Evolutionary conservation across 2,113 vertebrate genomes (phyloP), one percentile per base, ranked within the genome.

Genomic region (Mirza zaza): DNA sequence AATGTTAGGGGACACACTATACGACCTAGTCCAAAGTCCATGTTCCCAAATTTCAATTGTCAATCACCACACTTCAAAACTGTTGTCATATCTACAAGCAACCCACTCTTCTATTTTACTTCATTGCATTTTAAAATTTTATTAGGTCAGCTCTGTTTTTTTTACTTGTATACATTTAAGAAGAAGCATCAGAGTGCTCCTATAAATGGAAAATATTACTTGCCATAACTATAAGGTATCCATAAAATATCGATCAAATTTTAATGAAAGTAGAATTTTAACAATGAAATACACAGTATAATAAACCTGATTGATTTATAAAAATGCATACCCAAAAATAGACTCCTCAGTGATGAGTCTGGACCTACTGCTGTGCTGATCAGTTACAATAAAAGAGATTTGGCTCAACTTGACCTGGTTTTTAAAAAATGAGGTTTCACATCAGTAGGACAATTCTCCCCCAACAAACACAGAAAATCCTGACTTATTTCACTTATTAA

Each of bases 211-310:
- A 95, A 90, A 76, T 63, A 7, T 57, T 71, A 20, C 10, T 77
- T 70, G 55, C 11, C 57, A 11, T 55, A 57, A 18, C 13, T 73
- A 36, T n/a, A 71, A 55, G 70, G 25, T 85, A 83, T 42, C 27
- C 42, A 61, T 29, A 71, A 86, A 55, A 90, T 61, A 61, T 50
- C 36, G 73, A 71, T 48, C 48, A 61, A 83, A 68, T 73, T 65
- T 61, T 84, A 83, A 52, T 80, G 25, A 73, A 96, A 95, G 70
- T 48, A 61, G 45, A 67, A 59, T 71, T 61, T 95, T 80, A 85
- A 32, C 3, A 79, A 92, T 94, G 76, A 94, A 87, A 83, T 34
- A n/a, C 9, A 63, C 21, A 61, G 75, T 65, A 88, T 63, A 61
- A 79, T 25, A 96, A 96, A 63, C 61, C 50, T 77, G 29, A 83